Percentiles rank a stretch among this genome's conserved stretches.
These are phyloP conservation scores for Phaenicophaeus curvirostris DNA, from an alignment of 2,797 vertebrate species.

Conservation along the genomic window DNA sequence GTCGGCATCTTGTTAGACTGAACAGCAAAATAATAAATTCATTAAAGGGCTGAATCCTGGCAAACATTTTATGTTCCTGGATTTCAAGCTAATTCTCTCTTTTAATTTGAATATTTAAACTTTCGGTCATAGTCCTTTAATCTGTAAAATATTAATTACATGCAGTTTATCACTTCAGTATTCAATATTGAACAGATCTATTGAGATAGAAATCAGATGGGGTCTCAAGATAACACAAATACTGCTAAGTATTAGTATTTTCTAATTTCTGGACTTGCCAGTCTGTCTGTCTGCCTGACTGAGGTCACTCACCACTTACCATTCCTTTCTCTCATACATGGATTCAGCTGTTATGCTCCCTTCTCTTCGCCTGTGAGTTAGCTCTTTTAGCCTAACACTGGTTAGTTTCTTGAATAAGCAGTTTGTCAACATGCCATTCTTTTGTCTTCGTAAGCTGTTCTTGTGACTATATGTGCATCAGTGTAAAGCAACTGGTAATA, in stretches of 20 bases:
- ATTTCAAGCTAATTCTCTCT: not conserved
- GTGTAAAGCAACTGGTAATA: not conserved
- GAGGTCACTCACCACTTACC: not conserved
- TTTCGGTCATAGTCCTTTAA: not conserved
- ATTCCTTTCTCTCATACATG: not conserved
- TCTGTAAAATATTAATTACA: not conserved
- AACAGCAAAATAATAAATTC: not conserved
- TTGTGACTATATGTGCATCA: not conserved
- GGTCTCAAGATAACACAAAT: not conserved
- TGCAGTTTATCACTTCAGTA: not conserved
- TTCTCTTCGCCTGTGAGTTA: not conserved
- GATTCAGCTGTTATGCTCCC: not conserved
- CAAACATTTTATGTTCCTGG: not conserved
- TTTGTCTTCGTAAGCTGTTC: not conserved
- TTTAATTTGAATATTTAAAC: not conserved
- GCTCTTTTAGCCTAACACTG: not conserved
- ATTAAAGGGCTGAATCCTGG: not conserved
- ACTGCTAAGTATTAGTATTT: not conserved
- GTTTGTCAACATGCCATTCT: not conserved
- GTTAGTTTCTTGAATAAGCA: not conserved
- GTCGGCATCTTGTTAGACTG: not conserved
- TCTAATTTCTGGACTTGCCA: not conserved
- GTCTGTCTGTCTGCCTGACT: not conserved
- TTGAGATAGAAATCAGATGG: not conserved
- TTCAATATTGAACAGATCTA: not conserved